These are phyloP conservation scores for Xenops minutus DNA, from an alignment of 2,797 vertebrate genomes.

Conservation along the genomic window DNA sequence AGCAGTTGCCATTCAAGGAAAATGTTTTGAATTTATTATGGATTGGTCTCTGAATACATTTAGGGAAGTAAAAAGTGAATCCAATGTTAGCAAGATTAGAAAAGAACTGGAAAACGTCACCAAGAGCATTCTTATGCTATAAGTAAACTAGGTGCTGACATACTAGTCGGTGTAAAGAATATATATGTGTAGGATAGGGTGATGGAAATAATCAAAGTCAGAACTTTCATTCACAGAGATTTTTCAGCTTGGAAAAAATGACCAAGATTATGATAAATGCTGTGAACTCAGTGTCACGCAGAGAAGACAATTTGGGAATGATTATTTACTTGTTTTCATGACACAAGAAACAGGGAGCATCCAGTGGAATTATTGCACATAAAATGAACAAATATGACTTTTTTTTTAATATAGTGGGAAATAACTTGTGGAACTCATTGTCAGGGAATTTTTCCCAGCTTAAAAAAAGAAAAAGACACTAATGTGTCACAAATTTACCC, in stretches of 20 bases:
- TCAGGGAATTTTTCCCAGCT: neutral
- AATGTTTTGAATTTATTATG: neutral
- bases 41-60: neutral
- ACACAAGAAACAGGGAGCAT: neutral
- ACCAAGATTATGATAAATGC: neutral
- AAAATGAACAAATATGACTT: neutral
- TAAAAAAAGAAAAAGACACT: neutral
- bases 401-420: neutral
- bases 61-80: neutral
- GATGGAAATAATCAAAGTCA: neutral
- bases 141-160: neutral
- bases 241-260: neutral
- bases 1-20: neutral
- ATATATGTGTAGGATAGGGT: neutral
- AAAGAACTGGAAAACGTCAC: neutral
- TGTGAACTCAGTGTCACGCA: neutral
- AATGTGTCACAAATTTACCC: neutral
- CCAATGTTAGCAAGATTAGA: neutral
- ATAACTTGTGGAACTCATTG: conserved; percentile 17
- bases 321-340: conserved; percentile 31
- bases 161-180: neutral
- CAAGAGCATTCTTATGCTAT: neutral
- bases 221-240: neutral
- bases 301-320: conserved; percentile 18
- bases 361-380: neutral